A percentile compares a stretch with the other conserved stretches of the same genome.
Conservation (phyloP, 2,888 invertebrate genomes). For the Allygus modestus region DNA sequence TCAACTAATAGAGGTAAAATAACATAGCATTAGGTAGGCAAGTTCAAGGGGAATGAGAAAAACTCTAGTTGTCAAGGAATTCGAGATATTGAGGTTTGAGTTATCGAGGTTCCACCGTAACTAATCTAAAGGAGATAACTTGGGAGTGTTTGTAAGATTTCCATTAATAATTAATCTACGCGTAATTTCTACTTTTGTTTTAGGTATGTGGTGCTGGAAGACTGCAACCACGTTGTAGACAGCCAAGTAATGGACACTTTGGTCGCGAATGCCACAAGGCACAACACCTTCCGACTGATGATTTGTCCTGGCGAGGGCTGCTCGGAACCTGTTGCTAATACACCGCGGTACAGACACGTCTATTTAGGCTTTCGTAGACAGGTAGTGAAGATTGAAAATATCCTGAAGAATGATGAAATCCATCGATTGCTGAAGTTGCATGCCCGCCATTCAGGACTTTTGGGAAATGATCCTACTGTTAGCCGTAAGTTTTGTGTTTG, state of each 20-base stretch:
- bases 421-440: not conserved
- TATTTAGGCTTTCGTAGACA: not conserved
- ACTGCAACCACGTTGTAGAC: conserved; percentile 76
- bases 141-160: too few species aligned
- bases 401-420: not conserved
- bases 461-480: not conserved
- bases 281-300: conserved; percentile 65
- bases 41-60: too few species aligned
- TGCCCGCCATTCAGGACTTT: not conserved
- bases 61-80: too few species aligned
- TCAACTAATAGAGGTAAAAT: too few species aligned
- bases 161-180: too few species aligned
- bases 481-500: not conserved
- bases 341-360: conserved; percentile 43
- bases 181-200: not conserved
- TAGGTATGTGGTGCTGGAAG: conserved; percentile 77
- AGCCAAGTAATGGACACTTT: not conserved
- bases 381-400: not conserved
- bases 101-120: too few species aligned
- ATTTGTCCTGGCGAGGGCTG: conserved; percentile 79
- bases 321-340: conserved; percentile 76
- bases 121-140: too few species aligned
- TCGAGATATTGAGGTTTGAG: too few species aligned
- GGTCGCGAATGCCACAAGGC: conserved; percentile 66
- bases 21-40: too few species aligned